Evolutionary conservation across 2,113 vertebrate genomes (phyloP).

Genomic region (Tychaedon coryphoeus): DNA sequence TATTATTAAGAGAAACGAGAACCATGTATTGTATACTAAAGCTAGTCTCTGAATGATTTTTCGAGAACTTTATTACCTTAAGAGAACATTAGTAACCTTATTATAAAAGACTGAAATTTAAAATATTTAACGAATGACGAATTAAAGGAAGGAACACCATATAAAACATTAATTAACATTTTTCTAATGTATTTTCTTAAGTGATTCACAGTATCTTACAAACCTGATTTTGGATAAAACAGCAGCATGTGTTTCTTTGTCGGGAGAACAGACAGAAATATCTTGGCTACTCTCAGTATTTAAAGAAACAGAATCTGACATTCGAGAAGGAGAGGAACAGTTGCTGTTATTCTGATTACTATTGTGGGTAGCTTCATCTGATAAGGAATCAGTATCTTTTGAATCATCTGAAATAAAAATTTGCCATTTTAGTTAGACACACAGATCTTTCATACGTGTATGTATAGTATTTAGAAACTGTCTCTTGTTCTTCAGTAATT

Average conservation of each 20-base stretch:
- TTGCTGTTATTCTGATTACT: slow-evolving; percentile 99
- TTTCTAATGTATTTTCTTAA: background rate
- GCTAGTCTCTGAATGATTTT: background rate
- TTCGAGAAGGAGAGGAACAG: slow-evolving; percentile 96
- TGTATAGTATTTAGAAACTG: background rate
- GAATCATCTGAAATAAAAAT: slow-evolving; percentile 81
- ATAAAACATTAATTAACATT: background rate
- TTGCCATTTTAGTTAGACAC: background rate
- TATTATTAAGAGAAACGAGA: background rate
- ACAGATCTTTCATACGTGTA: background rate
- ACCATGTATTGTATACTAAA: background rate
- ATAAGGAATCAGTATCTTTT: slow-evolving; percentile 90
- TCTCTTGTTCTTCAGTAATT: background rate
- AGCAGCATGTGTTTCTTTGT: slow-evolving; percentile 82
- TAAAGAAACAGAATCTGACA: slow-evolving; percentile 97
- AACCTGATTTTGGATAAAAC: slow-evolving; percentile 85
- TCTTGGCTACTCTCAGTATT: slow-evolving; percentile 98
- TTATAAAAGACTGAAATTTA: background rate
- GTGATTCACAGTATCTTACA: background rate
- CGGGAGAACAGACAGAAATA: slow-evolving; percentile 89
- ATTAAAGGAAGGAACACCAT: background rate
- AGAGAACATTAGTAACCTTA: background rate
- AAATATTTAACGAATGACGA: background rate
- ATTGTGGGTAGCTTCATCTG: slow-evolving; percentile 93
- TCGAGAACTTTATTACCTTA: background rate